phyloP scores from a whole-genome alignment of 37 sponge, comb jelly and placozoan genomes.

The Geodia barretti region DNA sequence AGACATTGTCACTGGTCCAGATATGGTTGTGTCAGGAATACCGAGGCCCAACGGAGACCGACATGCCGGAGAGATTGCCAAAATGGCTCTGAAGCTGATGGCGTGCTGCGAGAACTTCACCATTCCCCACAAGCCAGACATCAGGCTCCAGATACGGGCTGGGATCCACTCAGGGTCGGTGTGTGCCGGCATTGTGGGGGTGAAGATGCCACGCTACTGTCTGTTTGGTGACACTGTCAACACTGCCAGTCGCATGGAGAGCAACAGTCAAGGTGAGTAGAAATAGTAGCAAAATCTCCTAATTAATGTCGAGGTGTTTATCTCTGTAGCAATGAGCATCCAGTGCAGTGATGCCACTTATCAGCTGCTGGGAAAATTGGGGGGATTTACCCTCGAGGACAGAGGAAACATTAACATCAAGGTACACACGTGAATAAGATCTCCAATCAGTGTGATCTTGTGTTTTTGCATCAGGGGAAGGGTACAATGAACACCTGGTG shows the following conservation, averaged over 20 bases:
- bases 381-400: conserved; percentile 69
- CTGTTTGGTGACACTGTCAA: conserved; percentile 95
- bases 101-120: conserved; percentile 59
- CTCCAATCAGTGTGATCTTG: background rate
- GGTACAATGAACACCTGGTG: conserved; percentile 89
- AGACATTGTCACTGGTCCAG: too few relatives aligned
- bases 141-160: conserved; percentile 70
- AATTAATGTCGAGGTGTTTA: background rate
- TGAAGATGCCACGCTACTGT: conserved; percentile 94
- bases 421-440: conserved; percentile 23
- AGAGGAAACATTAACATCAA: conserved; percentile 81
- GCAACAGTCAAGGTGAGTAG: conserved; percentile 76
- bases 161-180: conserved; percentile 94
- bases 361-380: conserved; percentile 54
- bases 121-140: conserved; percentile 78
- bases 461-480: conserved; percentile 62
- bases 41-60: conserved; percentile 74
- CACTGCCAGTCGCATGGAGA: conserved; percentile 92
- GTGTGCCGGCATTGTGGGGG: conserved; percentile 90
- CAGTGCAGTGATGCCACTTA: conserved; percentile 78
- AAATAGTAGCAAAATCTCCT: too few relatives aligned
- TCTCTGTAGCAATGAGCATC: conserved; percentile 77
- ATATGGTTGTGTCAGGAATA: conserved; percentile 94
- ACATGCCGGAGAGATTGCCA: conserved; percentile 90
- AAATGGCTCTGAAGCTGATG: conserved; percentile 85